Base-by-base conservation (phyloP, 2,888 invertebrate species). In the Phaonia tiefii region DNA sequence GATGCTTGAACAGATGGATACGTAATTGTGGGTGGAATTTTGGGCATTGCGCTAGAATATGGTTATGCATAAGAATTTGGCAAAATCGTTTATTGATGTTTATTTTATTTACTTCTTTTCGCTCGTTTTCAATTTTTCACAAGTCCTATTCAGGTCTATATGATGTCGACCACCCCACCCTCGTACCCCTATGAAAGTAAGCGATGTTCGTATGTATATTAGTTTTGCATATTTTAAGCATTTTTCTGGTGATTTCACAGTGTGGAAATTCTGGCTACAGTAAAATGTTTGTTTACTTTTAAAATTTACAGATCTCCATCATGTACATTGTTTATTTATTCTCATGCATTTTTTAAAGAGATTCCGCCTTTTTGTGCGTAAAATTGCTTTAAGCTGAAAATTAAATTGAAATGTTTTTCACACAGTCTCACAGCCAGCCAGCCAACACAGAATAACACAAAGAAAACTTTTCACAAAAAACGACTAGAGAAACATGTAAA, bases 81-180 rank as follows among this genome's bases (percentile, higher is more conserved):
- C 66, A 39, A 80, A 70, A 76, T n/a, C 73, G 65, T 76, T 76
- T 66, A 74, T 70, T 74, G 51, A 67, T 51, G 70, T 77, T 74
- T 74, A 56, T 67, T 77, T 77, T 65, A 77, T 74, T 74, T 77
- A 77, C 71, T 77, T 77, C 51, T 66, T 77, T 77, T 74, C 44
- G 17, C 20, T 75, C 26, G 58, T 51, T 78, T 79, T 56, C 65
- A 37, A 70, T 58, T 60, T 63, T 63, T 11, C 63, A 42, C 13
- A 22, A 20, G 37, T n/a, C 7, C 17, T 3, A 11, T 51, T 51
- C 51, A 31, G 4, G 46, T n/a, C 10, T 20, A 8, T 20, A 20
- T 15, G 49, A 2, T 49, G 31, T n/a, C 15, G 13, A 4, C 60
- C 31, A n/a, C n/a, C n/a, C 26, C 26, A 31, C 66, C 72, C 58